A percentile compares a stretch with the other conserved stretches of the same genome.
These are phyloP conservation scores for Arenicola marina DNA, from an alignment of 2,888 invertebrate genomes.

Conservation along the genomic window DNA sequence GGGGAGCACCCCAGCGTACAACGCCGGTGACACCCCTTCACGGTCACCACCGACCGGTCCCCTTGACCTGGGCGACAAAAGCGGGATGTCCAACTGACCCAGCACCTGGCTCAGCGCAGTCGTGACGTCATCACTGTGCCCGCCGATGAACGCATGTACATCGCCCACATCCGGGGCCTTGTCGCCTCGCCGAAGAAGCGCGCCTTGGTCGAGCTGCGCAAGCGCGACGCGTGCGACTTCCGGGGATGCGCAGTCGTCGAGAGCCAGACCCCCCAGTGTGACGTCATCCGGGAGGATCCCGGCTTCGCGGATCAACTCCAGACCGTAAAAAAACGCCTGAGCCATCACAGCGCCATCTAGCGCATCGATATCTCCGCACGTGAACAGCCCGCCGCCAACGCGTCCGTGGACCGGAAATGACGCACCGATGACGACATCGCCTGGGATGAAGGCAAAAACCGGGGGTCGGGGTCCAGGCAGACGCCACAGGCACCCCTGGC, in stretches of 20 bases:
- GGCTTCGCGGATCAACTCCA: conserved; percentile 27
- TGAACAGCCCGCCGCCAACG: conserved; percentile 35
- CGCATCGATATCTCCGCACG: conserved; percentile 38
- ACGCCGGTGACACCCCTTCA: neutral
- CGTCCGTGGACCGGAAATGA: conserved; percentile 39
- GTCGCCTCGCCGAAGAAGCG: neutral
- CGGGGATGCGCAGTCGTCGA: conserved; percentile 50
- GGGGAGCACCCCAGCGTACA: too few relatives aligned
- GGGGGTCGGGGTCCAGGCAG: too few relatives aligned
- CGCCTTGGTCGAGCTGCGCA: conserved; percentile 9
- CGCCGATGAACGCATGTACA: neutral
- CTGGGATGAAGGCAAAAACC: conserved; percentile 39
- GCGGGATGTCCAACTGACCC: neutral
- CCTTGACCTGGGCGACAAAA: neutral
- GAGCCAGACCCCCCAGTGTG: conserved; percentile 46
- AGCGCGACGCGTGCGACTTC: conserved; percentile 8
- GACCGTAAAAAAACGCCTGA: conserved; percentile 46
- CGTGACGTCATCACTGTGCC: neutral
- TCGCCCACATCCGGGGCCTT: conserved; percentile 2
- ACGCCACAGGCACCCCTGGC: too few relatives aligned
- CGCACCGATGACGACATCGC: conserved; percentile 50
- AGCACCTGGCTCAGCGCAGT: neutral
- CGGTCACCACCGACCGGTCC: neutral
- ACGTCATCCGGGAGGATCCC: conserved; percentile 26
- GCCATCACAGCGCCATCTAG: conserved; percentile 35